Evolutionary conservation across 2,113 vertebrate species (phyloP).

Genomic region (Porphyrio hochstetteri): DNA sequence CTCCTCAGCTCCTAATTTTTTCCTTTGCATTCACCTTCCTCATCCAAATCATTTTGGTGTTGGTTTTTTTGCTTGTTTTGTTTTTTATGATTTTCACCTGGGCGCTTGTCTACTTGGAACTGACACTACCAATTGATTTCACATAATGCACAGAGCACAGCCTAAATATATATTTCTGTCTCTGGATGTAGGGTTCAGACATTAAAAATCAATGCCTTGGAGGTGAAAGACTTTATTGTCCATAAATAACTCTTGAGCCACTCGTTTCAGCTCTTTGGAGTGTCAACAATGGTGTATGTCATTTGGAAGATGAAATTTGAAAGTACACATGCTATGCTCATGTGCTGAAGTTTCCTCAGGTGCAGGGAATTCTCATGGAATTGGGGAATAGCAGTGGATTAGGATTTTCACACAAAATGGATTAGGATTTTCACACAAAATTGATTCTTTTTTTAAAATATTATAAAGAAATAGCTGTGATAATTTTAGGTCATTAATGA

Average conservation of each 20-base stretch:
- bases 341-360: background rate
- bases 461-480: background rate
- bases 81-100: background rate
- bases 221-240: background rate
- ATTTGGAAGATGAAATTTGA: background rate
- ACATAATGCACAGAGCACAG: background rate
- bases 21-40: background rate
- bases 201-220: slow-evolving; percentile 31
- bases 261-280: background rate
- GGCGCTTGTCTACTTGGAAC: background rate
- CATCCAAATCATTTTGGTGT: background rate
- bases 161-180: background rate
- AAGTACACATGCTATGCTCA: background rate
- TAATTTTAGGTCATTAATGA: background rate
- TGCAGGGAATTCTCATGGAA: background rate
- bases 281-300: background rate
- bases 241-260: slow-evolving; percentile 23
- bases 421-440: background rate
- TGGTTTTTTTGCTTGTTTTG: background rate
- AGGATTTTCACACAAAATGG: background rate
- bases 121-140: slow-evolving; percentile 19
- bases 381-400: background rate
- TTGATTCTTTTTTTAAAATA: background rate
- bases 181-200: background rate
- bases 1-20: background rate